Conservation (phyloP, 2,113 vertebrate species). For the Ellobius talpinus region DNA sequence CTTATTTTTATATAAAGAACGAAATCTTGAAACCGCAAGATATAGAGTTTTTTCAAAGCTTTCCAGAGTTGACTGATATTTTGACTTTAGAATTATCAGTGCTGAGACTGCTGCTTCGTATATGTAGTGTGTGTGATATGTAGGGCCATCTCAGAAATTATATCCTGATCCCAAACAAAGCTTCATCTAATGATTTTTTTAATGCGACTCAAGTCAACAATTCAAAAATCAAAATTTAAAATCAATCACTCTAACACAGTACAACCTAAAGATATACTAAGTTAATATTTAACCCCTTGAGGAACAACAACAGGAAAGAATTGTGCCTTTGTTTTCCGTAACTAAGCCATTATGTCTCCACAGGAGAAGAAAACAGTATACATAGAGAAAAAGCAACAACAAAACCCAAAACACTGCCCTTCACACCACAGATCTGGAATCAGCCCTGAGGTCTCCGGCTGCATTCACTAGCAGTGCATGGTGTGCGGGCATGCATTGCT, state of each 20-base stretch:
- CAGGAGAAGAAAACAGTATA: not conserved
- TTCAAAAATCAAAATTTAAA: not conserved
- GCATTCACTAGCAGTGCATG: not conserved
- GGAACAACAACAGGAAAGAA: not conserved
- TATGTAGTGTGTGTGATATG: rapidly evolving
- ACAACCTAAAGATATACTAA: not conserved
- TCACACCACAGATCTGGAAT: not conserved
- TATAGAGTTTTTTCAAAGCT: not conserved
- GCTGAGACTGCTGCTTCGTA: not conserved
- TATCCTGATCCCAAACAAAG: not conserved
- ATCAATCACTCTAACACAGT: not conserved
- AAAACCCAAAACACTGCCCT: not conserved
- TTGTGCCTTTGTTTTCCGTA: not conserved
- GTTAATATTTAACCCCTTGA: not conserved
- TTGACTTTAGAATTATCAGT: not conserved
- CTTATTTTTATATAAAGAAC: not conserved
- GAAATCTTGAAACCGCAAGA: not conserved
- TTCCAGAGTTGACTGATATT: not conserved
- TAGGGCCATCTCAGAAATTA: not conserved
- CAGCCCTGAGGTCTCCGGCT: not conserved
- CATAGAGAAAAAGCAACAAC: not conserved
- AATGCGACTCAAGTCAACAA: not conserved
- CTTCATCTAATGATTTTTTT: not conserved
- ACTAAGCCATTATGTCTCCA: not conserved
- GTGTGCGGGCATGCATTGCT: not conserved